Percentiles rank a stretch among this genome's conserved stretches.
Conservation (phyloP, 1,140 invertebrate species). For the Hycleus phaleratus region DNA sequence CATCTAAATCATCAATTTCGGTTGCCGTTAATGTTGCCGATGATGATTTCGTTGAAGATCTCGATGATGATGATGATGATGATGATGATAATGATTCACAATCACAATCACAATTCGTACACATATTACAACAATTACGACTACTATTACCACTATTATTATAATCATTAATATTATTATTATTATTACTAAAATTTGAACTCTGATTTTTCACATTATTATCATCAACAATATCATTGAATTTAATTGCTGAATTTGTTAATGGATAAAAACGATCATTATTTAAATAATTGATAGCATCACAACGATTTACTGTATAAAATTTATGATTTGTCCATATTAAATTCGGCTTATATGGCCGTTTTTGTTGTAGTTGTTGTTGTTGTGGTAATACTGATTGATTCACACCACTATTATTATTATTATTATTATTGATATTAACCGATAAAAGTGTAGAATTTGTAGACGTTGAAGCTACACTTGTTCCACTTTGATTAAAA, state of each 20-base stretch:
- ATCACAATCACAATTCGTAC: not conserved
- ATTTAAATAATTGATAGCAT: conserved; percentile 17
- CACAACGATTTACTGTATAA: conserved; percentile 28
- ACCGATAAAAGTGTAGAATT: not conserved
- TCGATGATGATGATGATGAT: not conserved
- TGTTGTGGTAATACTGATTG: not conserved
- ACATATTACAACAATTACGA: not conserved
- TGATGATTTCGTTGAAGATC: not conserved
- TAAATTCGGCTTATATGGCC: conserved; percentile 21
- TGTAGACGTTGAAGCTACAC: not conserved
- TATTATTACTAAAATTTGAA: not conserved
- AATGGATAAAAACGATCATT: conserved; percentile 31
- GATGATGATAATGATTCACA: not conserved
- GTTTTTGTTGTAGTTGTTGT: not conserved
- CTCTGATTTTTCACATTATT: not conserved
- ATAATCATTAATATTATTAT: not conserved
- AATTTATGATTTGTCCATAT: conserved; percentile 30
- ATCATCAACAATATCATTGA: conserved; percentile 2
- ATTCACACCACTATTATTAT: not conserved
- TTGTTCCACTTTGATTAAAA: not conserved
- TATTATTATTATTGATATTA: not conserved
- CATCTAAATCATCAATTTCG: not conserved
- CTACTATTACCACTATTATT: not conserved
- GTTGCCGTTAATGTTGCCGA: not conserved
- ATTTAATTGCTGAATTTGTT: conserved; percentile 24